Base-by-base conservation (phyloP, 2,113 vertebrate genomes). In the Thymallus thymallus region DNA sequence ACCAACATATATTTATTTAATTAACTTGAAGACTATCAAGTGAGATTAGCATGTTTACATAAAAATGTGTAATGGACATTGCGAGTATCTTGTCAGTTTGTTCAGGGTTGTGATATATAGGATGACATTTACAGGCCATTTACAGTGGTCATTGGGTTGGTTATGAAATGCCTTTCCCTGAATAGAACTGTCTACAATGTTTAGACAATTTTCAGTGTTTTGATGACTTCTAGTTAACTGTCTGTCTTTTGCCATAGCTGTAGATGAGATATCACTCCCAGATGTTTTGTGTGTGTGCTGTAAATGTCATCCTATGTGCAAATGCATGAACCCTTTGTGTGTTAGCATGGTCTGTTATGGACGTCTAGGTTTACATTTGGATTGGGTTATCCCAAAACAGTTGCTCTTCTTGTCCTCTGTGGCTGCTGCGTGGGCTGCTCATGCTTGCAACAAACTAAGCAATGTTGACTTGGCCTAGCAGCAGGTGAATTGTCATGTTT, bases 31-130 rank as follows among this genome's bases (percentile, higher is more conserved):
- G 58, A 55, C 13, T 77, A 74, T 73, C 77, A 66, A 75, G 73
- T 87, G 84, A 84, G 83, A 83, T 80, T 85, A 85, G 87, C 88
- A 89, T 90, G 88, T 91, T 91, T 89, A 90, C 86, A 87, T 83
- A 79, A 78, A 60, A 60, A 23, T 22, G 3, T n/a, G 20, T 23
- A n/a, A 22, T 22, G 51, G 56, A n/a, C n/a, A n/a, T n/a, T n/a
- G n/a, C n/a, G n/a, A 22, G 20, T 60, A 61, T 13, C 22, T 64
- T 13, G 62, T 64, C 62, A 64, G 24, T 64, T 64, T 24, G 23
- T 64, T 14, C 14, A 26, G 12, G 24, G 13, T 64, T 64, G 23
- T 29, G 62, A n/a, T 23, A 64, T 26, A 22, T 10, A 64, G 62
- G 2, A 64, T 51, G 14, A 16, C 12, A 51, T 16, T 51, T 51